A percentile compares a stretch with the other conserved stretches of the same genome.
phyloP scores from a whole-genome alignment of 2,888 invertebrate genomes.

The Gryllus longicercus region DNA sequence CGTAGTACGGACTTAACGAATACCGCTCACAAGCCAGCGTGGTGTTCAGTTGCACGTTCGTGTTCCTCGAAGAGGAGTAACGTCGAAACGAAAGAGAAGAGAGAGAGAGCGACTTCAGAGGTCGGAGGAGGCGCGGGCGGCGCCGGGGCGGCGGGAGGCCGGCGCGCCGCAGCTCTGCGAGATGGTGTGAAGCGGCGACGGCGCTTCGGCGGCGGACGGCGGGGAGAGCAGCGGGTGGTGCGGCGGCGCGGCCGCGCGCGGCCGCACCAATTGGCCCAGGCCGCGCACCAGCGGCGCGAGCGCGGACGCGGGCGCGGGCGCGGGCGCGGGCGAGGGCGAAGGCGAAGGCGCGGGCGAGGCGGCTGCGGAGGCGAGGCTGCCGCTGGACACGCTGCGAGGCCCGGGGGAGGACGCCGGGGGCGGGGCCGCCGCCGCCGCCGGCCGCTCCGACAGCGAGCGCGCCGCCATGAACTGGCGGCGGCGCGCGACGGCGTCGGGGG shows the following conservation, averaged over 20 bases:
- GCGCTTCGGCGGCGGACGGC: neutral
- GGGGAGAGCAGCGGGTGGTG: neutral
- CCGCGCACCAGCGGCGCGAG: neutral
- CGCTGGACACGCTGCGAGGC: neutral
- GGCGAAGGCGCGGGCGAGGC: neutral
- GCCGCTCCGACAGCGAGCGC: constrained; percentile 12
- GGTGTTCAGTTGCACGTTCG: no score
- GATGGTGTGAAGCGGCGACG: neutral
- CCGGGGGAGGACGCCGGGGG: neutral
- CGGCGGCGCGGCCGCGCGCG: neutral
- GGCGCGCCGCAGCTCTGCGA: neutral
- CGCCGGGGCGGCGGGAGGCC: neutral
- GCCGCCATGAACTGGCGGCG: neutral
- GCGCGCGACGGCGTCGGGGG: neutral
- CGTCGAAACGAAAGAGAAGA: no score
- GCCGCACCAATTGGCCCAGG: neutral
- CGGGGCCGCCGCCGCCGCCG: neutral
- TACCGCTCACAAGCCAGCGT: no score
- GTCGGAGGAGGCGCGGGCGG: neutral
- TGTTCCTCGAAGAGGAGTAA: no score
- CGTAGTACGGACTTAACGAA: no score
- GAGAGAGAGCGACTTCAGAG: no score
- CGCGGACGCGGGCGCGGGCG: neutral
- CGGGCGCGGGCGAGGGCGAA: neutral
- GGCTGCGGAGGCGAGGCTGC: neutral